Conservation (phyloP, 2,888 invertebrate species). For the Plebejus anna region DNA sequence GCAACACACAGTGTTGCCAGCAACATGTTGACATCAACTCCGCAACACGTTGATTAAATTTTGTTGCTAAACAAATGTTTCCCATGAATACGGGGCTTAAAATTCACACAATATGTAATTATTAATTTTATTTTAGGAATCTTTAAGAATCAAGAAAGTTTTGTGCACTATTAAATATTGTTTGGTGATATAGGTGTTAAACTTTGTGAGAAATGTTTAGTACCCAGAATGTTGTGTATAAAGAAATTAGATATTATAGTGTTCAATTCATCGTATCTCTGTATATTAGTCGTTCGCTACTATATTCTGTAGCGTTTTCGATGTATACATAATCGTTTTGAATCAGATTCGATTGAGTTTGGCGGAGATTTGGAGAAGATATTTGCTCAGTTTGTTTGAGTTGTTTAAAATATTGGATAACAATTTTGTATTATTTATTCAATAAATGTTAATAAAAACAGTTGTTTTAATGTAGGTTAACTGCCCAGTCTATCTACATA, state of each 20-base stretch:
- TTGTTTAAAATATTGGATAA: slow-evolving; percentile 66
- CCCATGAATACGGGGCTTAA: not conserved
- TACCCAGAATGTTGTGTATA: slow-evolving; percentile 27
- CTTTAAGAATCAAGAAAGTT: not conserved
- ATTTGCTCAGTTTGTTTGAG: slow-evolving; percentile 69
- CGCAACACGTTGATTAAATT: too few relatives aligned
- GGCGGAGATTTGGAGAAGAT: slow-evolving; percentile 54
- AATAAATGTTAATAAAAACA: slow-evolving; percentile 80
- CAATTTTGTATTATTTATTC: slow-evolving; percentile 78
- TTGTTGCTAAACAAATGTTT: too few relatives aligned
- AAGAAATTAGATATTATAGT: slow-evolving; percentile 35
- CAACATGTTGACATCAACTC: too few relatives aligned
- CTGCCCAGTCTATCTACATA: not conserved
- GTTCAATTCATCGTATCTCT: slow-evolving; percentile 52
- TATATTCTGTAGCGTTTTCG: slow-evolving; percentile 57
- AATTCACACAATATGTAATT: not conserved
- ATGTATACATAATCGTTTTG: slow-evolving; percentile 50
- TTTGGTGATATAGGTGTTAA: not conserved
- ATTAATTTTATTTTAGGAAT: not conserved
- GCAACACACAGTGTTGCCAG: too few relatives aligned
- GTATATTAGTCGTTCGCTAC: slow-evolving; percentile 59
- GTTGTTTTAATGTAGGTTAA: slow-evolving; percentile 42
- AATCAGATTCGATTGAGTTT: slow-evolving; percentile 51
- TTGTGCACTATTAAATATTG: not conserved
- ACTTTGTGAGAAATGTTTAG: slow-evolving; percentile 7